Evolutionary conservation across 2,888 invertebrate genomes (phyloP), one percentile per base, ranked within the genome.

Genomic region (Cheilosia variabilis): DNA sequence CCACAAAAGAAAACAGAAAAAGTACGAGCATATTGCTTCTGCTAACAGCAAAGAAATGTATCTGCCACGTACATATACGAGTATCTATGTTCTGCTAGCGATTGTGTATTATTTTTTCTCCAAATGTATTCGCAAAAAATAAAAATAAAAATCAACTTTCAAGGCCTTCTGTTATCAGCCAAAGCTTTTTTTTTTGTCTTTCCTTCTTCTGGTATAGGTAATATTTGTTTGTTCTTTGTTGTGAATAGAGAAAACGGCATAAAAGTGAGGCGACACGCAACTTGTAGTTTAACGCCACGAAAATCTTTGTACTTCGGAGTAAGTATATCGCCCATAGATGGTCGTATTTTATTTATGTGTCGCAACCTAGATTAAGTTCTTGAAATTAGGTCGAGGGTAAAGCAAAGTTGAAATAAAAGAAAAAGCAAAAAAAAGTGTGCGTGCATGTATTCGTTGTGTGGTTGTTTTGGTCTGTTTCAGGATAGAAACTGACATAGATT

Each of bases 351-450:
- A 60, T 52, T 50, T 58, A 37, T 58, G 19, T 9, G 65, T 75
- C 75, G 37, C 55, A 75, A 41, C 66, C 65, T 57, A 75, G 75
- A 47, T 63, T 75, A 66, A 19, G 27, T 50, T 57, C 58, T 66
- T 9, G 75, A 66, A 75, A 75, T 66, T 75, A 75, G 75, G 75
- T 75, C 75, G 65, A 75, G 75, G 75, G 75, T 66, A 66, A 57
- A 66, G 41, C 57, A 34, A 45, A 55, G 34, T 66, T 63, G 45
- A 34, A 63, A 50, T 13, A 15, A 24, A 41, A 31, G 5, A 58
- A 53, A 13, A 17, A 52, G 57, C 31, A 60, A 43, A 22, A 52
- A 58, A 17, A 47, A 43, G 41, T 37, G 13, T 34, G 9, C 45
- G 45, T 45, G 15, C 5, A 17, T 45, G 17, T 45, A 45, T 17